These are phyloP conservation scores for Callyntrura guangdongensis DNA, from an alignment of 2,888 invertebrate genomes.

Conservation along the genomic window DNA sequence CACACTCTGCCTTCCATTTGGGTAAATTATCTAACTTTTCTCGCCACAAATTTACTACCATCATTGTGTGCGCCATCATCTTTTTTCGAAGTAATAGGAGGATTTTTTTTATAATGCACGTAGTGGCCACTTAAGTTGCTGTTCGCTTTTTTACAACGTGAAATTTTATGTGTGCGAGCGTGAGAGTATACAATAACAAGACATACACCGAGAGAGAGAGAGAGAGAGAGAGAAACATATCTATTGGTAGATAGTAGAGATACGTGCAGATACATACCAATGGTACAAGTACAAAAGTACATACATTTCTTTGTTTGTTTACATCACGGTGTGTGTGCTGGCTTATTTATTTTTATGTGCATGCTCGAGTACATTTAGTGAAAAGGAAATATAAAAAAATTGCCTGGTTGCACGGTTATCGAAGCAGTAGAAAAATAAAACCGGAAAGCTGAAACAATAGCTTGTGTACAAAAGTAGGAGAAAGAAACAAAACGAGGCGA, in stretches of 20 bases:
- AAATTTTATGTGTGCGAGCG: neutral
- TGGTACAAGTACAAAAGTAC: neutral
- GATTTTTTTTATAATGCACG: neutral
- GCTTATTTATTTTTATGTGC: slow-evolving; percentile 25
- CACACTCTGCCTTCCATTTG: slow-evolving; percentile 19
- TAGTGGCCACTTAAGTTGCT: neutral
- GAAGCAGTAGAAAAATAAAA: neutral
- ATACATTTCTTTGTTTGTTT: neutral
- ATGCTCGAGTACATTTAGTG: slow-evolving; percentile 35
- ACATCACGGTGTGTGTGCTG: neutral
- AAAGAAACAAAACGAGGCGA: neutral
- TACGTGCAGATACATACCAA: neutral
- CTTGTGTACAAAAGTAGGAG: too few relatives aligned
- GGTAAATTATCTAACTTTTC: neutral
- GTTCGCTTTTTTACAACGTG: neutral
- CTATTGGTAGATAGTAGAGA: neutral
- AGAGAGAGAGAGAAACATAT: too few relatives aligned
- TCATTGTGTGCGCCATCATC: neutral
- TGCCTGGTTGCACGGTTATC: slow-evolving; percentile 54
- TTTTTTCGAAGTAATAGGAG: slow-evolving; percentile 13
- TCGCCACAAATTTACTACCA: slow-evolving; percentile 1
- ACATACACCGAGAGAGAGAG: too few relatives aligned
- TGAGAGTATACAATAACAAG: neutral
- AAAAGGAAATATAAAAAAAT: slow-evolving; percentile 45
- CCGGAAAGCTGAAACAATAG: neutral